Evolutionary conservation across 2,888 invertebrate species (phyloP), one percentile per base, ranked within the genome.

Genomic region (Lithophane leautieri): DNA sequence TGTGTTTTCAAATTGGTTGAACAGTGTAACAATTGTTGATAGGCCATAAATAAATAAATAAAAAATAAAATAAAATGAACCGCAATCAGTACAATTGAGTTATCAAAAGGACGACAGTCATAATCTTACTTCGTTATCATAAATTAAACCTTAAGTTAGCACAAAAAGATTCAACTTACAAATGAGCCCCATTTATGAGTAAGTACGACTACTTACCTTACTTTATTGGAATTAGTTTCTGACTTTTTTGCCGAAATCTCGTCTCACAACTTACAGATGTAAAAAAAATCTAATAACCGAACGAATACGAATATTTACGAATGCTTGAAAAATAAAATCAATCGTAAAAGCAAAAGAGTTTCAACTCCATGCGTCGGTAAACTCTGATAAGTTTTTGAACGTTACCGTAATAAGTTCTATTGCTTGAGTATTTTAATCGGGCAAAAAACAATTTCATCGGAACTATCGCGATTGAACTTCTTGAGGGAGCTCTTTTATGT

Each of bases 341-440:
- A 76, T 73, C 65, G 66, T 78, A 62, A 76, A 84, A 76, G 40
- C 54, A 11, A 66, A 66, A 76, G 70, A 76, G 66, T 73, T 79
- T 68, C 40, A 44, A 75, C 62, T 60, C 69, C 71, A 65, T 78
- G 19, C 67, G 63, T 61, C n/a, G 71, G 56, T 62, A 72, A 79
- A 85, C 56, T 79, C 83, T 67, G 34, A 83, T 70, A 78, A 76
- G 73, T 84, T 84, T 76, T 61, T 63, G 60, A 67, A 66, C 58
- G 61, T 70, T 52, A 44, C 58, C 74, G 42, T 72, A 73, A 81
- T 78, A 69, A 68, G 54, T 76, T 65, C 42, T 44, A 25, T 61
- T 56, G 40, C 67, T 67, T 12, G 47, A 83, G 52, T 72, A 76
- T 79, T 84, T 80, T 74, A 63, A 80, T 72, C 42, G 54, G 34